A percentile compares a stretch with the other conserved stretches of the same genome.
These are phyloP conservation scores for Syrista parreyssii DNA, from an alignment of 2,888 invertebrate genomes.

Conservation along the genomic window DNA sequence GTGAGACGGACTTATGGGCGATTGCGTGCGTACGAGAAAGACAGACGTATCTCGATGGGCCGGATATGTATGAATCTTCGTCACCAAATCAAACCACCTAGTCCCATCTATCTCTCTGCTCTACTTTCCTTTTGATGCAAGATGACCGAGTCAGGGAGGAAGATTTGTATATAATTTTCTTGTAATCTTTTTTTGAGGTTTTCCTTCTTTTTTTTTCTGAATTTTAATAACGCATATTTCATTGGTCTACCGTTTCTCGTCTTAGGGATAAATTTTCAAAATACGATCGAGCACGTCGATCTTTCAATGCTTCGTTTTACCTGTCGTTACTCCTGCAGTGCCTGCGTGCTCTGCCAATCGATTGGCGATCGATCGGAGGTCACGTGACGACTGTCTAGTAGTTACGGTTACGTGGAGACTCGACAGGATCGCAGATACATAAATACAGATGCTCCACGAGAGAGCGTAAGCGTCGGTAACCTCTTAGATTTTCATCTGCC, in stretches of 20 bases:
- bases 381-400: background rate
- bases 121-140: background rate
- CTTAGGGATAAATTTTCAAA: no score
- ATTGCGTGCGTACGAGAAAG: background rate
- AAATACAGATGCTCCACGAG: background rate
- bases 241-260: no score
- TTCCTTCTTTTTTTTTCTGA: no score
- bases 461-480: background rate
- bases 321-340: background rate
- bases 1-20: background rate
- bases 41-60: background rate
- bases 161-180: no score
- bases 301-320: background rate
- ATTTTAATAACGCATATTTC: no score
- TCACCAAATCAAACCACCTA: no score
- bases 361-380: background rate
- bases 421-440: background rate
- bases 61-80: no score
- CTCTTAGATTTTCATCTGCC: constrained; percentile 4
- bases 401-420: background rate
- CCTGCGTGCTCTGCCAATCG: background rate
- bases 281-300: no score
- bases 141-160: background rate
- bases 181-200: no score
- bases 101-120: no score